phyloP scores from a whole-genome alignment of 1,140 invertebrate genomes.

The Drosophila yakuba region DNA sequence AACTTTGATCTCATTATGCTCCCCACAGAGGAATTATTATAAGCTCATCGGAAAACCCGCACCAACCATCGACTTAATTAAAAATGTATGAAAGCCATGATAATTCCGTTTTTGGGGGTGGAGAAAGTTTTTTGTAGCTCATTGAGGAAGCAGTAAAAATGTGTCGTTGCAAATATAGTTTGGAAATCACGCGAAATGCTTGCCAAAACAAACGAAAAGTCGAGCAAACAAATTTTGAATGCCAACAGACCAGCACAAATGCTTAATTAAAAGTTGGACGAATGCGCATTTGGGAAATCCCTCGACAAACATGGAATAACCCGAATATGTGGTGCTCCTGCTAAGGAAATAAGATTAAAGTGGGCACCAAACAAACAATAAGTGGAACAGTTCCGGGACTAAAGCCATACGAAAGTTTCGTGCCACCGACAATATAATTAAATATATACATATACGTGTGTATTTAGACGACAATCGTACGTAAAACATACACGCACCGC shows the following conservation, averaged over 20 bases:
- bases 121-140: conserved; percentile 19
- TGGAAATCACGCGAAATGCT: conserved; percentile 24
- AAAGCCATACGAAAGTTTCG: conserved; percentile 40
- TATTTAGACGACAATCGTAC: conserved; percentile 42
- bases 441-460: conserved; percentile 63
- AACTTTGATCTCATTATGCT: conserved; percentile 15
- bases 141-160: conserved; percentile 36
- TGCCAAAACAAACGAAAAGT: conserved; percentile 27
- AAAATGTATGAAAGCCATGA: conserved; percentile 36
- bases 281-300: conserved; percentile 26
- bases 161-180: conserved; percentile 46
- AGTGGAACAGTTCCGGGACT: conserved; percentile 19
- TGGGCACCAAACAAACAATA: conserved; percentile 38
- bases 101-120: conserved; percentile 10
- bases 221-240: conserved; percentile 42
- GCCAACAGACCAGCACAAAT: conserved; percentile 43
- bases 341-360: conserved; percentile 37
- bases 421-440: conserved; percentile 58
- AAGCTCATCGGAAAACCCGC: conserved; percentile 15
- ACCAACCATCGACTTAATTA: conserved; percentile 28
- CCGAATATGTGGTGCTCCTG: conserved; percentile 23
- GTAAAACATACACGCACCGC: conserved; percentile 62
- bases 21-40: conserved; percentile 11
- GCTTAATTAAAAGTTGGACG: conserved; percentile 65
- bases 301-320: conserved; percentile 21